These are phyloP conservation scores for Noctilio leporinus DNA, from an alignment of 2,113 vertebrate genomes.

Conservation along the genomic window DNA sequence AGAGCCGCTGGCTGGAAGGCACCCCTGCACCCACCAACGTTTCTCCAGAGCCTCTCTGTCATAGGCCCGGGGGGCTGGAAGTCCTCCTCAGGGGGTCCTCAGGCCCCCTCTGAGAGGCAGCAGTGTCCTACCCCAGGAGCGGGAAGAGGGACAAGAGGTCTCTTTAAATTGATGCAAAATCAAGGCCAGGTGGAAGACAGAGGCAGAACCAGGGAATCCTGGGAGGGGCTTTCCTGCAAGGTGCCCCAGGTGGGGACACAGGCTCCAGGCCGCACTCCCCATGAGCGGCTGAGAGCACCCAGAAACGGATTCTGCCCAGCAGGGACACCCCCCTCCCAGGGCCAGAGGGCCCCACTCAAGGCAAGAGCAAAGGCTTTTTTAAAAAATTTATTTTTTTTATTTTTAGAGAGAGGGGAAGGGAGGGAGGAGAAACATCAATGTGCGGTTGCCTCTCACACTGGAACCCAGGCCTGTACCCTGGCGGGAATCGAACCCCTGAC, in stretches of 20 bases:
- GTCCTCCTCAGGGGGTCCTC: not conserved
- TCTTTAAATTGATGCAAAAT: not conserved
- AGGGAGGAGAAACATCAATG: too few relatives aligned
- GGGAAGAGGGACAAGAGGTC: not conserved
- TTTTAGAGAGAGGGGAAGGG: too few relatives aligned
- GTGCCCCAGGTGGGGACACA: too few relatives aligned
- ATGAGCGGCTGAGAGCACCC: too few relatives aligned
- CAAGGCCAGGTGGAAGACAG: fast-evolving
- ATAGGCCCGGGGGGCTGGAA: not conserved
- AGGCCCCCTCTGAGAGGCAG: not conserved
- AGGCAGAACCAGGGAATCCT: fast-evolving
- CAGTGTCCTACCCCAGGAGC: not conserved
- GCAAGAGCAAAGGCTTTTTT: fast-evolving
- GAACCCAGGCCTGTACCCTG: too few relatives aligned
- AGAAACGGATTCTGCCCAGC: fast-evolving
- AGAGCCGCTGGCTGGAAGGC: fast-evolving
- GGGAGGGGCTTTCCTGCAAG: fast-evolving
- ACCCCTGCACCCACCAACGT: not conserved
- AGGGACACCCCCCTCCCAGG: not conserved
- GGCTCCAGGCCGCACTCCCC: too few relatives aligned
- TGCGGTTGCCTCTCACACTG: too few relatives aligned
- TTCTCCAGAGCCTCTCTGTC: fast-evolving
- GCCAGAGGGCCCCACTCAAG: not conserved
- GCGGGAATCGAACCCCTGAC: too few relatives aligned
- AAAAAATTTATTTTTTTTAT: too few relatives aligned